Conservation (phyloP, 1,140 invertebrate genomes). For the Hycleus phaleratus region DNA sequence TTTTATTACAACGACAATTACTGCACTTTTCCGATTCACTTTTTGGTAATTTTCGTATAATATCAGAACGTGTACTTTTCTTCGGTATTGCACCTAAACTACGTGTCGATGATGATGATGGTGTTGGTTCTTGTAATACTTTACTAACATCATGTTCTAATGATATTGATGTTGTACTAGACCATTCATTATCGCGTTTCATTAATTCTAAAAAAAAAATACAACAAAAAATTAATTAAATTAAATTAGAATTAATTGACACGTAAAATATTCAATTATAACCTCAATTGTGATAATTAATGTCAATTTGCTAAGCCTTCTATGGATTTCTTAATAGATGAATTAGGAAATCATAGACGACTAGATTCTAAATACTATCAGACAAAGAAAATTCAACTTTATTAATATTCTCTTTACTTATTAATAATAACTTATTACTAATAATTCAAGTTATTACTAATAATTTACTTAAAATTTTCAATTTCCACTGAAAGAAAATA, state of each 20-base stretch:
- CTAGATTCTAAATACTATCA: too few relatives aligned
- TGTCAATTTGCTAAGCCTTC: too few relatives aligned
- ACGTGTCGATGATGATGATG: conserved; percentile 31
- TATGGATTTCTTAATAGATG: not conserved
- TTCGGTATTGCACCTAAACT: conserved; percentile 69
- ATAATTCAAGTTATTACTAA: too few relatives aligned
- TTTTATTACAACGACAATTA: conserved; percentile 16
- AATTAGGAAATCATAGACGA: not conserved
- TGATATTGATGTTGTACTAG: conserved; percentile 47
- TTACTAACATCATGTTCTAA: conserved; percentile 47
- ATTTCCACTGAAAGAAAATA: too few relatives aligned
- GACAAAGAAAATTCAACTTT: too few relatives aligned
- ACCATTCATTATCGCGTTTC: conserved; percentile 46
- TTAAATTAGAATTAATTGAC: not conserved
- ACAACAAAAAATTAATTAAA: not conserved
- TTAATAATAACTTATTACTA: too few relatives aligned
- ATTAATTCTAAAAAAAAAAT: conserved; percentile 33
- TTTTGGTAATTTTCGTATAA: conserved; percentile 27
- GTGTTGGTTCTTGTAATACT: conserved; percentile 36
- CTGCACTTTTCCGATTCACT: conserved; percentile 37
- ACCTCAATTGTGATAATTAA: too few relatives aligned
- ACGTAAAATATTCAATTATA: not conserved
- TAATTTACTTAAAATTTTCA: too few relatives aligned
- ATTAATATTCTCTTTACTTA: too few relatives aligned
- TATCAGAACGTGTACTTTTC: conserved; percentile 40